These are phyloP conservation scores for Perizoma affinitatum DNA, from an alignment of 2,888 invertebrate species.

Conservation along the genomic window DNA sequence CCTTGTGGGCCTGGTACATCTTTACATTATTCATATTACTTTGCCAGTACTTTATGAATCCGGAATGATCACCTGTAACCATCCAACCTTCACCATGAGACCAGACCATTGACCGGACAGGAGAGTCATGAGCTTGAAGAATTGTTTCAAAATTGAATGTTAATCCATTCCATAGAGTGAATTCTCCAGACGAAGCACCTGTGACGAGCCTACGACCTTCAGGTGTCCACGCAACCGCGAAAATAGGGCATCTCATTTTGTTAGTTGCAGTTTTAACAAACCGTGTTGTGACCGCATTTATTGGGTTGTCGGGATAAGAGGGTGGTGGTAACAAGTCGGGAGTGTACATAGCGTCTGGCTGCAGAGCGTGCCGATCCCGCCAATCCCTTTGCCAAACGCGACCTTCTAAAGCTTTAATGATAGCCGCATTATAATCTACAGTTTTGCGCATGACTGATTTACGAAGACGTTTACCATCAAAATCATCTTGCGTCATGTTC, in stretches of 20 bases:
- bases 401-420: constrained; percentile 95
- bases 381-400: constrained; percentile 98
- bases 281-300: constrained; percentile 96
- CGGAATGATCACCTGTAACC: constrained; percentile 99
- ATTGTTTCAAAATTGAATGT: constrained; percentile 99
- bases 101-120: constrained; percentile 99
- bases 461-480: constrained; percentile 97
- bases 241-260: constrained; percentile 99
- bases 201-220: constrained; percentile 98
- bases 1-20: constrained; percentile 99
- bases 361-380: constrained; percentile 93
- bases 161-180: constrained; percentile 99
- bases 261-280: constrained; percentile 99
- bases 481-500: constrained; percentile 93
- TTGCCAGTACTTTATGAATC: constrained; percentile 99
- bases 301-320: constrained; percentile 97
- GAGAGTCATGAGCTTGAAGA: constrained; percentile 99
- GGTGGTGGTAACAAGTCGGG: constrained; percentile 97
- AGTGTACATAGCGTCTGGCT: constrained; percentile 98
- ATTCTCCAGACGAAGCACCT: constrained; percentile 99
- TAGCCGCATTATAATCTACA: constrained; percentile 98
- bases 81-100: constrained; percentile 99
- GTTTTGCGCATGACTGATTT: constrained; percentile 99
- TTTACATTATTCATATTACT: constrained; percentile 99
- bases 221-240: constrained; percentile 99